Base-by-base conservation (phyloP, 2,113 vertebrate genomes). In the Parus major region DNA sequence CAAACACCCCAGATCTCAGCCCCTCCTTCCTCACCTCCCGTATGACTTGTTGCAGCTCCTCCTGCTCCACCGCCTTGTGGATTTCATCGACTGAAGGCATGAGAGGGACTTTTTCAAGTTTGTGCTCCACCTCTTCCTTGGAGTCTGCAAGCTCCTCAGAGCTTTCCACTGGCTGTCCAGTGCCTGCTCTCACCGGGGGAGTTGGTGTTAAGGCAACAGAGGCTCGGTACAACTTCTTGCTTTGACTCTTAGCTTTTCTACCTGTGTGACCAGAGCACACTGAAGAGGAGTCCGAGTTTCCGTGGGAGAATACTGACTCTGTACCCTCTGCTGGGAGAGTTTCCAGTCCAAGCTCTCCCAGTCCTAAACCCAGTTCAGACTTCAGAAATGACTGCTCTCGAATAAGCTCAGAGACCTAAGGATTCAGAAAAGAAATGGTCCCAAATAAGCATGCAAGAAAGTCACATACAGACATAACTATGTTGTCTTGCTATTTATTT, bases 311-410 rank as follows among this genome's bases (percentile, higher is more conserved):
- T 42, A 97, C 12, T 0, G 98, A 98, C 82, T 98, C 98, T 77
- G 97, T 96, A 82, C 97, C 97, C 49, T 98, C 98, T 88, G 92
- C 96, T 59, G 95, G 97, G 63, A 96, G 95, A 70, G 88, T 92
- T 93, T 98, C 98, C 86, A 97, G 95, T 78, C 97, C 96, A 89
- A 97, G 90, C 68, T 98, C 98, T 80, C 98, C 98, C 27, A 98
- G 97, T 39, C 97, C 98, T 31, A 98, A 97, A 55, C 97, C 97
- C 70, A 99, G 96, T 96, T 99, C 98, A 42, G 99, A 98, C 91
- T 98, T 99, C 90, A 99, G 98, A 94, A 98, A 98, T 36, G 98
- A 98, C 96, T 99, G 99, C 82, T 99, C 99, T 94, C 98, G 98
- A 92, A 99, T 98, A 66, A 99, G 98, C 91, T 99, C 99, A 2